Evolutionary conservation across 2,113 vertebrate species (phyloP), one percentile per base, ranked within the genome.

Genomic region (Amia ocellicauda): DNA sequence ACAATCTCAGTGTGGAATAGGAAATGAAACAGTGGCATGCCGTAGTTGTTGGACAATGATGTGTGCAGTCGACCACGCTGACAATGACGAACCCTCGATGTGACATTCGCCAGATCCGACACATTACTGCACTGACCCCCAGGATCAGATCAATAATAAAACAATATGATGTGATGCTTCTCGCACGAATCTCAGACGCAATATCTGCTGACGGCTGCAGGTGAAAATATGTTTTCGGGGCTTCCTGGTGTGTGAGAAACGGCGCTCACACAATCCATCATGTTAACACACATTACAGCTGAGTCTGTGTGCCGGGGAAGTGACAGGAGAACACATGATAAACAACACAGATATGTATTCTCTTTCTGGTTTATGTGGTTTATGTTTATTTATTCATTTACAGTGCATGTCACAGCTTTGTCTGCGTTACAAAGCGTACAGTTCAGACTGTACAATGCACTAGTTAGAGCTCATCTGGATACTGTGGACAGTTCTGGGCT

Each of bases 61-160:
- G 11, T 36, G 31, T 36, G 11, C 5, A 36, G 11, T 36, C 31
- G 5, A 36, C 31, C 31, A 51, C 11, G 19, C 13, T 58, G 63
- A 66, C 63, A 58, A n/a, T 56, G 55, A 51, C 58, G 63, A 58
- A 16, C 50, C 42, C 16, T 17, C 36, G 26, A 53, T 40, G 49
- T 59, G 64, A 57, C 64, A 52, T 59, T 52, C 29, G 24, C 31
- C 64, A 66, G 64, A 53, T 66, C 58, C 43, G 58, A 60, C 45
- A 60, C 27, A 54, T 60, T 52, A 42, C 64, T 20, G 20, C 36
- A 53, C 28, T 53, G 58, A 51, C 58, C 64, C 58, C 20, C 47
- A 66, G 57, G 57, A 66, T 50, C 3, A 26, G 23, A 58, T 53
- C 47, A 66, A 42, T 19, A 66, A 52, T 28, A 27, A 56, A 19